Base-by-base conservation (phyloP, 2,888 invertebrate genomes). In the Pristionchus mayeri region DNA sequence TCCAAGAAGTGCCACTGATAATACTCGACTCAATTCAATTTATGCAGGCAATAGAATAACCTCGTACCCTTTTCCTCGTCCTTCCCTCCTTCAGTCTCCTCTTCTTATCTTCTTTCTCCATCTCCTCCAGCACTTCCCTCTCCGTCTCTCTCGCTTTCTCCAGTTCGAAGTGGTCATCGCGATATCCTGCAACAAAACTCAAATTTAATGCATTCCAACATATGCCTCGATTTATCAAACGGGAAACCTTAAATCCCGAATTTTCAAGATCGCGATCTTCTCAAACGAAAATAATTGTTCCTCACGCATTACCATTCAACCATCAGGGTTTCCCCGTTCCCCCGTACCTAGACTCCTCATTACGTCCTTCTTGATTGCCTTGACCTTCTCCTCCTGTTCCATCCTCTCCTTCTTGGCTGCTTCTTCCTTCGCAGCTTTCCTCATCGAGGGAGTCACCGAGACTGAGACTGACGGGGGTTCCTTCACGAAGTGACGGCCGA, bases 401-500 rank as follows among this genome's bases (percentile, higher is more conserved):
- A 50, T 78, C 76, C 27, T 50, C 48, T 78, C 50, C 50, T 27
- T 40, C 24, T 34, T 52, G 37, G 21, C 48, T 52, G 37, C 50
- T 9, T 78, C 50, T 9, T 78, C 76, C 34, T 78, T 52, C 50
- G 27, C 50, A 27, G 40, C 30, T 78, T 50, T 71, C 16, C 40
- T 40, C 71, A 40, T 40, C 24, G 21, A 30, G 13, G n/a, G 71
- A 44, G 71, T 63, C 4, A 63, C 34, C 11, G 30, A 21, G 63
- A 63, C 16, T 9, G 67, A 21, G 37, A 37, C 16, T 24, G 71
- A 30, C n/a, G 71, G 76, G 21, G 13, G 27, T 18, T 52, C 50
- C 80, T 80, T 80, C 54, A 57, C 80, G 48, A 82, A 82, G 30
- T 82, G 81, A 24, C 63, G 60, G 48, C 48, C n/a, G 81, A 82